Evolutionary conservation across 2,797 vertebrate species (phyloP), one percentile per base, ranked within the genome.

Genomic region (Allobates femoralis): DNA sequence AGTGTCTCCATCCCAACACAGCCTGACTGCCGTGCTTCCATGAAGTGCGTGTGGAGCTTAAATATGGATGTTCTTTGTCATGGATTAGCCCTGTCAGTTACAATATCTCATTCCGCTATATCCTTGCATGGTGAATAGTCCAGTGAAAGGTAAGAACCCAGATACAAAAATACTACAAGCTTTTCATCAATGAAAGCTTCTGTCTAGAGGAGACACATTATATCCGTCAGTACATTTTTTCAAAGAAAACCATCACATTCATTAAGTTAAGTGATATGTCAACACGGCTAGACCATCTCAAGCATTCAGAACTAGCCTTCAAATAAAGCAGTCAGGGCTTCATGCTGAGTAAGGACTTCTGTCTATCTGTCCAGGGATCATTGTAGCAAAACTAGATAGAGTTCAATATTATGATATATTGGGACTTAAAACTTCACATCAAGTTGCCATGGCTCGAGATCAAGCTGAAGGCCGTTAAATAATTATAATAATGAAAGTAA

Each of bases 221-320:
- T 82, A 77, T 56, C 85, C 67, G 85, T 82, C 85, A 86, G 71
- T 55, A 53, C 46, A 82, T 66, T 86, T 86, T n/a, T 76, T 55
- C 18, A 76, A 77, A 77, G 28, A 67, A 81, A 73, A 26, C 78
- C 30, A 82, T 82, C 50, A 64, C 58, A 60, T 81, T 55, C 66
- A 81, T 81, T 86, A 16, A 77, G 79, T 66, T 55, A 86, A 86
- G 37, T 67, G 85, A 81, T 82, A 26, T 77, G 85, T 82, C 85
- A 86, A 67, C 85, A 66, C 56, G 3, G 21, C 28, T 23, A 16
- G n/a, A 18, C 19, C 14, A 34, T 66, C 46, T 21, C 14, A 6
- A 11, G 8, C 14, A 34, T 71, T 19, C 46, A 37, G 64, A 28
- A 23, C 30, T 10, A 32, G 28, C 23, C 66, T 34, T 34, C 21